These are phyloP conservation scores for Pogonus chalceus DNA, from an alignment of 1,140 invertebrate genomes.

Conservation along the genomic window DNA sequence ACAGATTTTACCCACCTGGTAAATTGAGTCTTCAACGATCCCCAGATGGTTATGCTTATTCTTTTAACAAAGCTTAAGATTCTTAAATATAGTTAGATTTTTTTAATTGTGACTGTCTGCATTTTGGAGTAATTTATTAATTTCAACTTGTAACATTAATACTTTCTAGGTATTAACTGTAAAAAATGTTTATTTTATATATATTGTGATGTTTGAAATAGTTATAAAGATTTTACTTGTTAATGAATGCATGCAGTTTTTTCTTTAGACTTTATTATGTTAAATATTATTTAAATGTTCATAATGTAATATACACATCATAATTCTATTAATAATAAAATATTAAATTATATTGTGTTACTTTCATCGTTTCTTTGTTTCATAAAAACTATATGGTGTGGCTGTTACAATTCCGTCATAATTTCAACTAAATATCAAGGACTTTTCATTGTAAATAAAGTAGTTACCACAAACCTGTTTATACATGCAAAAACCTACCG, in stretches of 20 bases:
- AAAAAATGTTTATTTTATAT: too few species aligned
- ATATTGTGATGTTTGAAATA: too few species aligned
- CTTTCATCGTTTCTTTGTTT: not conserved
- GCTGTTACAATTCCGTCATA: not conserved
- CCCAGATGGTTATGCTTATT: conserved; percentile 73
- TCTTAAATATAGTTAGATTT: not conserved
- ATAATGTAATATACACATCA: not conserved
- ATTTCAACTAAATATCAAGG: not conserved
- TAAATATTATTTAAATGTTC: not conserved
- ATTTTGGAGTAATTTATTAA: not conserved
- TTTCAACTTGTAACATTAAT: not conserved
- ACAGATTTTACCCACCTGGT: conserved; percentile 68
- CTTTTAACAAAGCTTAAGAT: conserved; percentile 53
- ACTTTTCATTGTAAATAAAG: not conserved
- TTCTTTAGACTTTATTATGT: not conserved
- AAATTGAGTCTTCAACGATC: conserved; percentile 73
- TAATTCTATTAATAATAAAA: not conserved
- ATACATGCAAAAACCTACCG: not conserved
- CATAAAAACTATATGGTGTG: not conserved
- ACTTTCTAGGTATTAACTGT: not conserved
- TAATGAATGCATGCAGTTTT: too few species aligned
- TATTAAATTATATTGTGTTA: not conserved
- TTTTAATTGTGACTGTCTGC: not conserved
- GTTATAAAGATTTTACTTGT: too few species aligned
- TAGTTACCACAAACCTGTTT: not conserved